These are phyloP conservation scores for human DNA, from an alignment of 2,113 vertebrate genomes.

Conservation along the genomic window GRCh38 chr15:48064001-48064500, in stretches of 20 bases:
- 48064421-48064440: background rate
- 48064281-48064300: slow-evolving; percentile 40
- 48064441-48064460: background rate
- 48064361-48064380: background rate
- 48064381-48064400: background rate
- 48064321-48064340: slow-evolving; percentile 11
- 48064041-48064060: slow-evolving; percentile 40
- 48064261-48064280: slow-evolving; percentile 36
- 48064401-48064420: background rate
- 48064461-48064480: background rate
- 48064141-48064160: slow-evolving; percentile 32
- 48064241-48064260: slow-evolving; percentile 7
- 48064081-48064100: background rate
- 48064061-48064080: background rate
- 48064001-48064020: background rate
- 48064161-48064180: background rate
- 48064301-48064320: slow-evolving; percentile 23
- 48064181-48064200: slow-evolving; percentile 31
- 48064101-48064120: background rate
- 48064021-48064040: background rate
- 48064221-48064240: slow-evolving; percentile 46
- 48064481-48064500: background rate
- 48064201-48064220: slow-evolving; percentile 49
- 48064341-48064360: background rate
- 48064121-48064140: slow-evolving; percentile 18